A percentile compares a stretch with the other conserved stretches of the same genome.
Evolutionary conservation across 2,888 invertebrate species (phyloP).

Genomic region (Mythimna pallens): DNA sequence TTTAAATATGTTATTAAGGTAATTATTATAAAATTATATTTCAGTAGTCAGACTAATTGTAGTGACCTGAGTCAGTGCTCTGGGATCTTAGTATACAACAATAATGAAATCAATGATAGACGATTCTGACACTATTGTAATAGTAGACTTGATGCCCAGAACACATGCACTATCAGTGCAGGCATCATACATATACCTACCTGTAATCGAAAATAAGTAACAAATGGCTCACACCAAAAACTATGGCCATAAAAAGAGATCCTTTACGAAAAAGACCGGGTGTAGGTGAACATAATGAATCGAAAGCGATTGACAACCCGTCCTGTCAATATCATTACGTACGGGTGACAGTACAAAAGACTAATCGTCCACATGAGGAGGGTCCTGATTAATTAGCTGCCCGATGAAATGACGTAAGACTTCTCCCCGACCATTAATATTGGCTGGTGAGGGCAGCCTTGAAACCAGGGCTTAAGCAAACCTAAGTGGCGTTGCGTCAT

Average conservation of each 20-base stretch:
- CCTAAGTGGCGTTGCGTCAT: conserved; percentile 39
- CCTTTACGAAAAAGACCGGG: conserved; percentile 23
- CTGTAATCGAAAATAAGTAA: neutral
- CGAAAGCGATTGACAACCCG: conserved; percentile 63
- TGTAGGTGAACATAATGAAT: conserved; percentile 55
- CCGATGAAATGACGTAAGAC: conserved; percentile 60
- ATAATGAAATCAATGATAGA: too few relatives aligned
- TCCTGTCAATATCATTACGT: conserved; percentile 58
- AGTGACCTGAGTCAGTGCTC: too few relatives aligned
- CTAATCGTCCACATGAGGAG: conserved; percentile 62
- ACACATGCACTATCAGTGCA: too few relatives aligned
- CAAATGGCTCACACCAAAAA: neutral
- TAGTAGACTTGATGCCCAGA: too few relatives aligned
- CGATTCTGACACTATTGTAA: too few relatives aligned
- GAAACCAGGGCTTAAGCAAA: conserved; percentile 39
- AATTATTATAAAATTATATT: too few relatives aligned
- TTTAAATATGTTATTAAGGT: too few relatives aligned
- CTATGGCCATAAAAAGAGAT: conserved; percentile 15
- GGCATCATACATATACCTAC: too few relatives aligned
- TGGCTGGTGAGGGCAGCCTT: conserved; percentile 20
- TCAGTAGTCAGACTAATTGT: too few relatives aligned
- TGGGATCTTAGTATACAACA: too few relatives aligned
- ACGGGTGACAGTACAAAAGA: conserved; percentile 60
- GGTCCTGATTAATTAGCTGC: conserved; percentile 67
- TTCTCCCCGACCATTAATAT: conserved; percentile 54